Evolutionary conservation across 2,113 vertebrate genomes (phyloP), one percentile per base, ranked within the genome.

Genomic region (Nanger granti): DNA sequence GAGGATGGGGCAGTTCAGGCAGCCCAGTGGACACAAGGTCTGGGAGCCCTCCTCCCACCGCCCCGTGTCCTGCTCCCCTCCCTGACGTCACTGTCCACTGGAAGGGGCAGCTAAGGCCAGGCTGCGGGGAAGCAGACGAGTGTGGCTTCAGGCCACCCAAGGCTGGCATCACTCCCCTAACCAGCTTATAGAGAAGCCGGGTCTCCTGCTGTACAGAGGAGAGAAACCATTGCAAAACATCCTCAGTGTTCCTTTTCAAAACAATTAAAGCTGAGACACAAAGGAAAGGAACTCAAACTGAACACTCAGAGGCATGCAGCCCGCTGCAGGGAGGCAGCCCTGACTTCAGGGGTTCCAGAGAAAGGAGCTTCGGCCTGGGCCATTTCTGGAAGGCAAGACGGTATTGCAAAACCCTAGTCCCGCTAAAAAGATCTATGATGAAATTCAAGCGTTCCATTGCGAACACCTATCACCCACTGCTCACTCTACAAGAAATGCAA

Each of bases 1-100:
- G 2, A 7, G 9, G 3, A 57, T 1, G 1, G 4, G 47, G 28
- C 6, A 11, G 60, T 6, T 15, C 52, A 47, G 26, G 41, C 62
- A 26, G 26, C 62, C 80, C 28, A 28, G 12, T 4, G 41, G 10
- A 41, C 11, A 52, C 37, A 15, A 62, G 62, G 64, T 29, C 82
- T 17, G 24, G 62, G 54, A 37, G 47, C 14, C 31, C 29, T 34
- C 49, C 54, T 29, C 82, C 7, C 15, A 31, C 62, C 0, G 4
- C 14, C 49, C 76, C 44, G 18, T 82, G 22, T 29, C 89, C 54
- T 47, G 15, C 47, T 29, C 26, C 79, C 87, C 14, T 86, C 66
- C 89, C 55, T 64, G 37, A 44, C 2, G 47, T 55, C 89, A 20
- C 62, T 24, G 55, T 69, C 41, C 59, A 4, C 31, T 4, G 87